Conservation (phyloP, 2,797 vertebrate genomes). For the Argentina silus region DNA sequence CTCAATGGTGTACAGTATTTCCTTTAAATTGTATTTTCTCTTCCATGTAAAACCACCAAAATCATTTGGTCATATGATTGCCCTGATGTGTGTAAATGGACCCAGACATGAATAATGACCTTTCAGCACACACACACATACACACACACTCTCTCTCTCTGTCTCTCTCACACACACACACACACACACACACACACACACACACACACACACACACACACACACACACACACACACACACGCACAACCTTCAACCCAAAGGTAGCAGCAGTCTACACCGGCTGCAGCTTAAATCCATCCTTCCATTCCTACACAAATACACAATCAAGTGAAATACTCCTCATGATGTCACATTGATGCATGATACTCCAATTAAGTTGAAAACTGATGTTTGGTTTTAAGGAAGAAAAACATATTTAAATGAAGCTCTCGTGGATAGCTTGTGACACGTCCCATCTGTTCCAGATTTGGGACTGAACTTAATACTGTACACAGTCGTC, state of each 20-base stretch:
- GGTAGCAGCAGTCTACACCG: not conserved
- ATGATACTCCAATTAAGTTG: conserved; percentile 24
- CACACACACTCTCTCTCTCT: too few species aligned
- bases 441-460: conserved; percentile 27
- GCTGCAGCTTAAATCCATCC: conserved; percentile 3
- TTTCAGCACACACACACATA: conserved; percentile 4
- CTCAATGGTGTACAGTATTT: not conserved
- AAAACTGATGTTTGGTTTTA: conserved; percentile 36
- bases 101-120: conserved; percentile 5
- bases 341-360: conserved; percentile 31
- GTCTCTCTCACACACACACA: not conserved
- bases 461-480: conserved; percentile 27
- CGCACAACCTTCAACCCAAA: not conserved
- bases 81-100: conserved; percentile 6
- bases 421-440: conserved; percentile 16
- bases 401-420: conserved; percentile 16
- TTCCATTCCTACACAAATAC: conserved; percentile 25
- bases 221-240: not conserved
- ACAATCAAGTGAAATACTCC: conserved; percentile 22
- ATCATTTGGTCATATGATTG: not conserved
- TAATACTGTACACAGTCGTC: conserved; percentile 7
- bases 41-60: conserved; percentile 1
- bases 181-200: not conserved
- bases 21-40: not conserved
- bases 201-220: not conserved